Base-by-base conservation (phyloP, 2,113 vertebrate genomes). In the Osmerus eperlanus region DNA sequence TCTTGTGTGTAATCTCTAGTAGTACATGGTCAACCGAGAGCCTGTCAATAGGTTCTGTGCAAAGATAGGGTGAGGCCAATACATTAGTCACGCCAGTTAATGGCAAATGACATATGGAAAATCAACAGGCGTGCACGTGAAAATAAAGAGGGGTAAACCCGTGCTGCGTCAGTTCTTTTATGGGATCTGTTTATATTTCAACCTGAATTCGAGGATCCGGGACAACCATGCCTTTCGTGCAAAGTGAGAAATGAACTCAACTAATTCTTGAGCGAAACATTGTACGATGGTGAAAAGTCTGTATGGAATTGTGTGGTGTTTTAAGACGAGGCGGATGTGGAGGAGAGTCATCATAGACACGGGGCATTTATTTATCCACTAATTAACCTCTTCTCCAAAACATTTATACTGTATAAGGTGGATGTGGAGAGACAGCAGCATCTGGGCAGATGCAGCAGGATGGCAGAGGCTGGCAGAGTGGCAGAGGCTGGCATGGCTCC, bases 1-100 rank as follows among this genome's bases (percentile, higher is more conserved):
- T 82, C 85, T 78, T 79, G 86, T 80, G 82, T 85, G 84, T 91
- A 93, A 92, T 92, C 91, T 91, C 79, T 74, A 88, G 89, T 89
- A 84, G 75, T 78, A 91, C 91, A 91, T 52, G 85, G 80, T 82
- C 82, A 85, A 71, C 83, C 73, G 79, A 85, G 82, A 86, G 82
- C 78, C 65, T 70, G 81, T 90, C 89, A 88, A 90, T 90, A 77
- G 82, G 82, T 79, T 87, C 87, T 90, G 87, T 90, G 86, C 83
- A 84, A 67, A 86, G 81, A 85, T 71, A 47, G 29, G 72, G 79
- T 59, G 81, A 69, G 53, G 65, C 80, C 71, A 67, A 82, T 80
- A 81, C 83, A 87, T 90, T 91, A 88, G 85, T 87, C 80, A 77
- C 77, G 32, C 60, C 78, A 16, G 75, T 78, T 77, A 82, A 83